These are phyloP conservation scores for Diogma glabrata DNA, from an alignment of 2,888 invertebrate species.

Conservation along the genomic window DNA sequence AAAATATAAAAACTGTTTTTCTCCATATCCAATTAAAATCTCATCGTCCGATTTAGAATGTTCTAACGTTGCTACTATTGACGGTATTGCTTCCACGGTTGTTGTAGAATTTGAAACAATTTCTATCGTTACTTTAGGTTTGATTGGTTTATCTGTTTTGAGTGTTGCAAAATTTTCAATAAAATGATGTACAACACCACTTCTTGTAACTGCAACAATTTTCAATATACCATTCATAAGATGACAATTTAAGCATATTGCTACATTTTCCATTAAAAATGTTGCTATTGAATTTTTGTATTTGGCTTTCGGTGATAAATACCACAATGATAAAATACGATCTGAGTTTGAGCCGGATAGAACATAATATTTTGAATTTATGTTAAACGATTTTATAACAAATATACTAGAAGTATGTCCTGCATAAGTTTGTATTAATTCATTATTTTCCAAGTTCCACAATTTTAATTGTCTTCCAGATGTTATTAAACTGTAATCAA, in stretches of 20 bases:
- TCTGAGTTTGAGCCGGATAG: slow-evolving; percentile 33
- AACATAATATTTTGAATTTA: slow-evolving; percentile 23
- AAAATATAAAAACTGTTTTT: slow-evolving; percentile 42
- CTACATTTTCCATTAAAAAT: slow-evolving; percentile 59
- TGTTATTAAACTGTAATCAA: slow-evolving; percentile 23
- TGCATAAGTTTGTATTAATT: slow-evolving; percentile 47
- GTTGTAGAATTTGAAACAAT: slow-evolving; percentile 45
- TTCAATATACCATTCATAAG: slow-evolving; percentile 38
- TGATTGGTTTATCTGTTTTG: slow-evolving; percentile 44
- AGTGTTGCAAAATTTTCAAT: slow-evolving; percentile 26
- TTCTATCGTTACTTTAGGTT: slow-evolving; percentile 49
- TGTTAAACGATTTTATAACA: slow-evolving; percentile 33
- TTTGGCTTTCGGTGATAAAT: slow-evolving; percentile 26
- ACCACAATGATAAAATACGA: slow-evolving; percentile 34
- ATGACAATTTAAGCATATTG: slow-evolving; percentile 41
- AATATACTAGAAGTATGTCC: slow-evolving; percentile 50
- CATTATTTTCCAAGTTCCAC: slow-evolving; percentile 49
- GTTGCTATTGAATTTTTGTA: slow-evolving; percentile 44
- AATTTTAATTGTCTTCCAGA: slow-evolving; percentile 30
- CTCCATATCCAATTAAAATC: slow-evolving; percentile 47
- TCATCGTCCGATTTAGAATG: slow-evolving; percentile 24
- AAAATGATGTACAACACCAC: slow-evolving; percentile 70
- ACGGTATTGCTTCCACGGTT: slow-evolving; percentile 42
- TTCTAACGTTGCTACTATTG: slow-evolving; percentile 26
- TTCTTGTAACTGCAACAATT: slow-evolving; percentile 48